phyloP scores from a whole-genome alignment of 2,888 invertebrate species.

The Polydesmus complanatus region DNA sequence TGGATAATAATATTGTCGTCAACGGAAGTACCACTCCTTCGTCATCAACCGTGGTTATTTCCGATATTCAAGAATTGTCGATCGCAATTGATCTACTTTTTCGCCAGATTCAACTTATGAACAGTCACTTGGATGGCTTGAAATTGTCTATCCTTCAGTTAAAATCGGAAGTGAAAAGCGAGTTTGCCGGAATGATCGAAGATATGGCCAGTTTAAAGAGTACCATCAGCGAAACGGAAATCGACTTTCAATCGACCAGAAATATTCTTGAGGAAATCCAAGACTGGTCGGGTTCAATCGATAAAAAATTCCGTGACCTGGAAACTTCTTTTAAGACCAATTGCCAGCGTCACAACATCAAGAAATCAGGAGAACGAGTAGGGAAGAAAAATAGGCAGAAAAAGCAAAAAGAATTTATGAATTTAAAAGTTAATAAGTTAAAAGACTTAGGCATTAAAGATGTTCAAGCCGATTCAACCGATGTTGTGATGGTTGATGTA shows the following conservation, averaged over 20 bases:
- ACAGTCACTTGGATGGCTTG: slow-evolving; percentile 1
- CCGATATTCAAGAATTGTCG: too few relatives aligned
- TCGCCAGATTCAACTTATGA: slow-evolving; percentile 1
- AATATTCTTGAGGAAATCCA: slow-evolving; percentile 5
- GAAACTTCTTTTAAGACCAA: neutral
- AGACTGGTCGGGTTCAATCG: slow-evolving; percentile 7
- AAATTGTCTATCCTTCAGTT: neutral
- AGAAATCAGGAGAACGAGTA: neutral
- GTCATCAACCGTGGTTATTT: too few relatives aligned
- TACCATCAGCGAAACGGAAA: slow-evolving; percentile 3
- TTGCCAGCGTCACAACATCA: neutral
- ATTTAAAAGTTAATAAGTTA: neutral
- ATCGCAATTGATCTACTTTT: neutral
- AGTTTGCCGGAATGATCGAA: slow-evolving; percentile 3
- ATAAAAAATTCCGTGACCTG: neutral
- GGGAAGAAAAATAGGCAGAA: neutral
- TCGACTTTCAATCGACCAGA: slow-evolving; percentile 6
- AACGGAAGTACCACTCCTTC: too few relatives aligned
- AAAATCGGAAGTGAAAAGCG: slow-evolving; percentile 3
- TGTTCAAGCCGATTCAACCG: neutral
- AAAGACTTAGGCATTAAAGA: neutral
- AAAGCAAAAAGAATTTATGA: neutral
- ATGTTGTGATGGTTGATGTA: neutral
- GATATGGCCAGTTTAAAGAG: slow-evolving; percentile 7
- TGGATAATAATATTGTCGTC: too few relatives aligned